phyloP scores from a whole-genome alignment of 2,797 vertebrate genomes.

The Myotis planiceps region DNA sequence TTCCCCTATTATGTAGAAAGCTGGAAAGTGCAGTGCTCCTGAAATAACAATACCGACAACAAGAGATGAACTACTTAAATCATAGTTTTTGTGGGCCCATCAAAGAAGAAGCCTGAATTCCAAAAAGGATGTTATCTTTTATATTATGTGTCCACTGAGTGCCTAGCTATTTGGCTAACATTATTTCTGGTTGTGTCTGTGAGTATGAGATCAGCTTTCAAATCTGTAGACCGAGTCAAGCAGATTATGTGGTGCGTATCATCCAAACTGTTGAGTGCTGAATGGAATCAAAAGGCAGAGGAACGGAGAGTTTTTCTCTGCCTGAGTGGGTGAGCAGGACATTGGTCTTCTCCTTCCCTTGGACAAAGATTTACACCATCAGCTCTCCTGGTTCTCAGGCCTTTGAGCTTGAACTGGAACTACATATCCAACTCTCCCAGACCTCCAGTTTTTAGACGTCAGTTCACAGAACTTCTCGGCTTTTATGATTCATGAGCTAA shows the following conservation, averaged over 20 bases:
- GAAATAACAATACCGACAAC: background rate
- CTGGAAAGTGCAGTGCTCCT: background rate
- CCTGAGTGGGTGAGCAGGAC: background rate
- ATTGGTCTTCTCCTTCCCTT: background rate
- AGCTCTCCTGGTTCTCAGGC: background rate
- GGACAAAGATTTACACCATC: background rate
- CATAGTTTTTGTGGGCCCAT: background rate
- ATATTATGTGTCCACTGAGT: background rate
- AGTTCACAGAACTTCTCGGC: background rate
- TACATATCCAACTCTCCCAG: background rate
- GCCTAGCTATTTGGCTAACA: background rate
- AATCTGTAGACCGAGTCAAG: background rate
- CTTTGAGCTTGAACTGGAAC: background rate
- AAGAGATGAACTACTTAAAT: background rate
- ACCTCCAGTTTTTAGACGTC: background rate
- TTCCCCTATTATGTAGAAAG: background rate
- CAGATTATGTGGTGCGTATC: background rate
- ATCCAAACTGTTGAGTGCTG: background rate
- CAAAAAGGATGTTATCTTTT: background rate
- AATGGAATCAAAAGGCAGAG: background rate
- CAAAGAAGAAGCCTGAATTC: background rate
- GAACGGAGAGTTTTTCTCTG: background rate
- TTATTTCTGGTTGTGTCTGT: background rate
- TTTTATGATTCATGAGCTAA: background rate
- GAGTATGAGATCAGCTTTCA: background rate